phyloP scores from a whole-genome alignment of 2,113 vertebrate species.

The Euleptes europaea region DNA sequence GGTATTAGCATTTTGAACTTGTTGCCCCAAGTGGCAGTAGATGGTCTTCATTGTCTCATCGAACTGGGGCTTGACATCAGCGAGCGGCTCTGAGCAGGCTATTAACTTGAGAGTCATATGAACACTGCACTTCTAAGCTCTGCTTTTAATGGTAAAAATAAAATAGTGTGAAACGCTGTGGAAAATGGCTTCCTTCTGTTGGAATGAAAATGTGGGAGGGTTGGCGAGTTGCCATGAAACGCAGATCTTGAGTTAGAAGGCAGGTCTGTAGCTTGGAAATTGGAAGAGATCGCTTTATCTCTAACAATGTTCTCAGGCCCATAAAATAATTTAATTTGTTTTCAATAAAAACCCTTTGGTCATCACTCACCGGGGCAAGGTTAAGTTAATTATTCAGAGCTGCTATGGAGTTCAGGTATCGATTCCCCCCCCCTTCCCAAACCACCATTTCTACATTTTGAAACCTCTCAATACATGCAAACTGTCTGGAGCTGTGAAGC shows the following conservation, averaged over 20 bases:
- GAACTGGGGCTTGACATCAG: slow-evolving; percentile 33
- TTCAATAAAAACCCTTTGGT: not conserved
- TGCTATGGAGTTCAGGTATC: not conserved
- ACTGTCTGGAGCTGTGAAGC: not conserved
- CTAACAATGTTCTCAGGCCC: not conserved
- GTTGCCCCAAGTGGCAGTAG: not conserved
- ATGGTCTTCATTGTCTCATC: not conserved
- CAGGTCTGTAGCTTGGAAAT: not conserved
- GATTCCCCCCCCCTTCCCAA: not conserved
- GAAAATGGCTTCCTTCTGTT: not conserved
- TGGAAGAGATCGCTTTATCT: not conserved
- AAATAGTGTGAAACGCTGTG: not conserved
- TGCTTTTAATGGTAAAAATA: not conserved
- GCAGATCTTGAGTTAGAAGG: not conserved
- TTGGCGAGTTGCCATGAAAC: not conserved
- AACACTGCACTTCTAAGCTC: not conserved
- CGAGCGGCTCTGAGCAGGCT: slow-evolving; percentile 12
- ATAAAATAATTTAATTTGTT: slow-evolving; percentile 8
- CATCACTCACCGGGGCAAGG: not conserved
- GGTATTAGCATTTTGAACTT: not conserved
- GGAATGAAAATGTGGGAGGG: not conserved
- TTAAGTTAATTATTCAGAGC: not conserved
- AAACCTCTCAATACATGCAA: not conserved
- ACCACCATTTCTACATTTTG: not conserved
- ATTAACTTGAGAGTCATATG: not conserved